phyloP scores from a whole-genome alignment of 2,797 vertebrate species.

The Oreortyx pictus region DNA sequence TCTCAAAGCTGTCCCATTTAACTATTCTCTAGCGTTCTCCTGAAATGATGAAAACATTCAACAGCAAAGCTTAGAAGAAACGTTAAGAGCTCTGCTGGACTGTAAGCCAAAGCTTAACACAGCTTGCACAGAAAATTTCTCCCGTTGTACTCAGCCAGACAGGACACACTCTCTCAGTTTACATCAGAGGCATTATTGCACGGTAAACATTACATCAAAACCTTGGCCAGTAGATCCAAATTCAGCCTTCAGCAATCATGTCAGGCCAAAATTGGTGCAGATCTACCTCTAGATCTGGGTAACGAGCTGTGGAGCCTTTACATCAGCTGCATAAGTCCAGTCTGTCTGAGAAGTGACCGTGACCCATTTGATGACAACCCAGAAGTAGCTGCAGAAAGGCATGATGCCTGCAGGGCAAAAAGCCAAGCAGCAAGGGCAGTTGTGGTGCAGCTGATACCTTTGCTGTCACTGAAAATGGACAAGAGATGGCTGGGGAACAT shows the following conservation, averaged over 20 bases:
- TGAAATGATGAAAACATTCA: constrained; percentile 22
- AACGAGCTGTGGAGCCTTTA: background rate
- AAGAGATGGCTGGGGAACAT: background rate
- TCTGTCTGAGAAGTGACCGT: background rate
- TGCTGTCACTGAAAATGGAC: background rate
- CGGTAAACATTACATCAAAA: background rate
- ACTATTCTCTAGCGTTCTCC: constrained; percentile 21
- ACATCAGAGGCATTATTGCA: background rate
- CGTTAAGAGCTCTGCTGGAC: background rate
- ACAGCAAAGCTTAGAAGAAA: constrained; percentile 6
- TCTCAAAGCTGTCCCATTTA: constrained; percentile 21
- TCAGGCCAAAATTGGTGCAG: background rate
- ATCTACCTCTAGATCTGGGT: background rate
- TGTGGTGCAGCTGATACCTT: background rate
- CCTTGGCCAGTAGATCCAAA: background rate
- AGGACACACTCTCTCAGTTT: background rate
- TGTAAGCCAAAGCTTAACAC: background rate
- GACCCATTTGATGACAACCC: background rate
- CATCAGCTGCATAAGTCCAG: background rate
- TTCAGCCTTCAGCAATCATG: background rate
- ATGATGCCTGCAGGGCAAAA: background rate
- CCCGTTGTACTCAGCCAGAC: background rate
- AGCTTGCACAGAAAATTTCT: background rate
- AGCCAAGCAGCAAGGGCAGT: background rate
- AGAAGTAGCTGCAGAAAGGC: background rate